phyloP scores from a whole-genome alignment of 2,113 vertebrate genomes.

The Sinocyclocheilus rhinocerous region DNA sequence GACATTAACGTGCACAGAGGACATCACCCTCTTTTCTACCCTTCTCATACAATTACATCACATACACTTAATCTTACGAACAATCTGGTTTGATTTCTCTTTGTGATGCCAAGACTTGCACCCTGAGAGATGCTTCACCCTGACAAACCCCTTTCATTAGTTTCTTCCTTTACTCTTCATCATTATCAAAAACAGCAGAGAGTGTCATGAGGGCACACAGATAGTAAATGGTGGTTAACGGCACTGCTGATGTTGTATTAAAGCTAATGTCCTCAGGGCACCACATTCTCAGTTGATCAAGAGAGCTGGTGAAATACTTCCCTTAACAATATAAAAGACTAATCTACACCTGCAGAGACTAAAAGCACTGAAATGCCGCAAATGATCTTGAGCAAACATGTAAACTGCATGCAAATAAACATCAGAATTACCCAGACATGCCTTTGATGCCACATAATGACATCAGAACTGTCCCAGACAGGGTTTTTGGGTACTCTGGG shows the following conservation, averaged over 20 bases:
- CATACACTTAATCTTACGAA: conserved; percentile 28
- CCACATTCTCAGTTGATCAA: not conserved
- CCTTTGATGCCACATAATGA: not conserved
- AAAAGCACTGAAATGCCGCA: not conserved
- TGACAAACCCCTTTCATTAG: conserved; percentile 38
- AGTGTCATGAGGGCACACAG: not conserved
- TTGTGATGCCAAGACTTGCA: not conserved
- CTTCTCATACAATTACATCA: conserved; percentile 35
- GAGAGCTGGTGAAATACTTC: not conserved
- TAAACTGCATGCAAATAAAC: not conserved
- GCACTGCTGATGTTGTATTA: conserved; percentile 1
- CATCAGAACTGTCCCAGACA: conserved; percentile 1
- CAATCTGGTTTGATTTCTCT: conserved; percentile 25
- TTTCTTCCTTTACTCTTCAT: conserved; percentile 33
- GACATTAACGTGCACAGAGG: conserved; percentile 32
- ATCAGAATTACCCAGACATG: not conserved
- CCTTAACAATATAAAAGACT: not conserved
- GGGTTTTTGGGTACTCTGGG: not conserved
- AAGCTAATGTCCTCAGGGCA: conserved; percentile 17
- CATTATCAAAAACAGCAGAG: conserved; percentile 32
- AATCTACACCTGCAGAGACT: not conserved
- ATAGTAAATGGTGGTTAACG: not conserved
- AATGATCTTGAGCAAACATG: not conserved
- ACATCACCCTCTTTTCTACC: not conserved
- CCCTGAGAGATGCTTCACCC: conserved; percentile 32